Base-by-base conservation (phyloP, 2,797 vertebrate genomes). In the Serranus cabrilla region DNA sequence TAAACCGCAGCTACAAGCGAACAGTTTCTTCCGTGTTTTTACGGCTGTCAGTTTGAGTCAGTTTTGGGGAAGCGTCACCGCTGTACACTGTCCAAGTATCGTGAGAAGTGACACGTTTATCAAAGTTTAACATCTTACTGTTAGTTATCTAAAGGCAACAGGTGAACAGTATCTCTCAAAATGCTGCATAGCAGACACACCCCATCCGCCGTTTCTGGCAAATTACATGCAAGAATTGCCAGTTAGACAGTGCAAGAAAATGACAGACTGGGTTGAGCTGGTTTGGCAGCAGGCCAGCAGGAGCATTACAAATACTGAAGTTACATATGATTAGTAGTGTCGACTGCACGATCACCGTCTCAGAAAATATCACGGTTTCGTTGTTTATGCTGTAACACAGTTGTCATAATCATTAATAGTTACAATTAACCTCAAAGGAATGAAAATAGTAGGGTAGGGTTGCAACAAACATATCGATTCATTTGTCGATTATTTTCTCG, bases 151-250 rank as follows among this genome's bases (percentile, higher is more conserved):
- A 11, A 27, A 52, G 20, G 5, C 46, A 50, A 57, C 37, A 16
- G 39, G 12, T 46, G 13, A 20, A 17, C 10, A 4, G 7, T 20
- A 10, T 25, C 40, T 16, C 4, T 67, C 2, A 0, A 16, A 37
- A 31, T 13, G 57, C 71, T 10, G 23, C 55, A 2, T 1, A 17
- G 43, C 2, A 31, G 37, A 72, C 57, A 57, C 74, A 50, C 54
- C 54, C 52, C 8, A 31, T 27, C 18, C 27, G 31, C 78, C 46
- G 66, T 52, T 74, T 58, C 72, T 84, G 89, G 88, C 76, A 85
- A 92, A 91, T 86, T 0, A 47, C 58, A 91, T 87, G 82, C 79
- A 91, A 89, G 2, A 52, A 43, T 4, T 31, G 23, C 1, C 51
- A 39, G 59, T 73, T 40, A 45, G 60, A 64, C 5, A 6, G 46